phyloP scores from a whole-genome alignment of 1,140 invertebrate genomes.

The Cecropterus lyciades region DNA sequence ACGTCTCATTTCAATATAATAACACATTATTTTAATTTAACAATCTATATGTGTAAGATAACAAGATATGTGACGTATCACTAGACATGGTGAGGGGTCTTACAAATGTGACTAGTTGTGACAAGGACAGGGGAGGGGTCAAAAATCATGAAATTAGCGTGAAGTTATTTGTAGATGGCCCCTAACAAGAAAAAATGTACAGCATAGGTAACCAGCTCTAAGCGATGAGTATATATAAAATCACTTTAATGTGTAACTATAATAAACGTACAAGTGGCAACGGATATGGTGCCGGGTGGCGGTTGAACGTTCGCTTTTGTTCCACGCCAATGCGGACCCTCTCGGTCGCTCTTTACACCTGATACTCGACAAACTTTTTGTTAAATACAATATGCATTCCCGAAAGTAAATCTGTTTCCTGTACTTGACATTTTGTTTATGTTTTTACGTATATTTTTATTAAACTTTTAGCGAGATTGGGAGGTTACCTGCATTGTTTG shows the following conservation, averaged over 20 bases:
- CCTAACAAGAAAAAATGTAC: neutral
- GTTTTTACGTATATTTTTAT: neutral
- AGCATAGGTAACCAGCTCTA: neutral
- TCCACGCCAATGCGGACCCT: slow-evolving; percentile 76
- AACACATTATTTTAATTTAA: no score
- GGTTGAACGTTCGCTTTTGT: slow-evolving; percentile 56
- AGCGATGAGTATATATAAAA: neutral
- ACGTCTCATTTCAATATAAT: no score
- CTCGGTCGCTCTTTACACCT: slow-evolving; percentile 38
- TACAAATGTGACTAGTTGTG: no score
- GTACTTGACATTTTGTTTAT: slow-evolving; percentile 8
- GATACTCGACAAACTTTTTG: slow-evolving; percentile 35
- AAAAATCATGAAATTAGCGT: no score
- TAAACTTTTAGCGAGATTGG: no score
- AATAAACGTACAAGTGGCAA: slow-evolving; percentile 5
- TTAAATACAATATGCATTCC: slow-evolving; percentile 12
- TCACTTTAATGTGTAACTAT: neutral
- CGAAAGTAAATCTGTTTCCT: slow-evolving; percentile 29
- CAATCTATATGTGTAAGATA: no score
- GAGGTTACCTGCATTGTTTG: no score
- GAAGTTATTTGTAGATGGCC: no score
- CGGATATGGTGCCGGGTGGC: slow-evolving; percentile 36
- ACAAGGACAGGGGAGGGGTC: no score
- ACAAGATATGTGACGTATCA: no score
- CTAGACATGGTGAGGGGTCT: no score